phyloP scores from a whole-genome alignment of 2,797 vertebrate genomes.

The Orientallactaga sibirica region DNA sequence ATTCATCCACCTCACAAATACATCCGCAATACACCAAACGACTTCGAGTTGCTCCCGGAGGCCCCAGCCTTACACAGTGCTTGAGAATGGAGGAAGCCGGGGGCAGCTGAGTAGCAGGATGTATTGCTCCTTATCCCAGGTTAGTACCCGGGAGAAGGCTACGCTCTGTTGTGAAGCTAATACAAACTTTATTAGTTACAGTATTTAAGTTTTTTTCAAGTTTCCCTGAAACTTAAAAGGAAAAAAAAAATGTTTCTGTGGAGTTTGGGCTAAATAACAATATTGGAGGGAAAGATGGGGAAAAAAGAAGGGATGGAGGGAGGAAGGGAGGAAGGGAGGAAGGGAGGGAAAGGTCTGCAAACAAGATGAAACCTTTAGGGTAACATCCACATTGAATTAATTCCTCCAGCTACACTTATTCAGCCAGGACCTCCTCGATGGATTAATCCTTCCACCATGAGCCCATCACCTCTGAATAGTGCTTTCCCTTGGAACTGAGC shows the following conservation, averaged over 20 bases:
- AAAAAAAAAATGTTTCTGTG: neutral
- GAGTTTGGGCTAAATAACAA: constrained; percentile 36
- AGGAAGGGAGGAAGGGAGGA: neutral
- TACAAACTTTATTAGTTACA: constrained; percentile 30
- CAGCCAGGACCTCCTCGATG: neutral
- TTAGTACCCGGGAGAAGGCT: neutral
- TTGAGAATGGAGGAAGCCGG: neutral
- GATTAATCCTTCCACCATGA: neutral
- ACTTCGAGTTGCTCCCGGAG: neutral
- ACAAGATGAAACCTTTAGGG: neutral
- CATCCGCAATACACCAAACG: neutral
- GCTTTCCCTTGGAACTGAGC: neutral
- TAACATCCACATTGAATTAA: neutral
- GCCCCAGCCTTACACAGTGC: neutral
- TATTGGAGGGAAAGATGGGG: neutral
- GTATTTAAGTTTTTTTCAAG: neutral
- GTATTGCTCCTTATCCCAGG: neutral
- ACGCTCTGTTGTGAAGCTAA: neutral
- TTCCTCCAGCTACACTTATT: neutral
- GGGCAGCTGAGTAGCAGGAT: neutral
- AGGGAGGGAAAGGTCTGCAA: neutral
- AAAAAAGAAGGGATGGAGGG: neutral
- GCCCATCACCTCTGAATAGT: neutral
- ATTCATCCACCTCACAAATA: neutral
- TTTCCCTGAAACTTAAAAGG: no score